Evolutionary conservation across 2,888 invertebrate genomes (phyloP).

Genomic region (Alentia gelatinosa): DNA sequence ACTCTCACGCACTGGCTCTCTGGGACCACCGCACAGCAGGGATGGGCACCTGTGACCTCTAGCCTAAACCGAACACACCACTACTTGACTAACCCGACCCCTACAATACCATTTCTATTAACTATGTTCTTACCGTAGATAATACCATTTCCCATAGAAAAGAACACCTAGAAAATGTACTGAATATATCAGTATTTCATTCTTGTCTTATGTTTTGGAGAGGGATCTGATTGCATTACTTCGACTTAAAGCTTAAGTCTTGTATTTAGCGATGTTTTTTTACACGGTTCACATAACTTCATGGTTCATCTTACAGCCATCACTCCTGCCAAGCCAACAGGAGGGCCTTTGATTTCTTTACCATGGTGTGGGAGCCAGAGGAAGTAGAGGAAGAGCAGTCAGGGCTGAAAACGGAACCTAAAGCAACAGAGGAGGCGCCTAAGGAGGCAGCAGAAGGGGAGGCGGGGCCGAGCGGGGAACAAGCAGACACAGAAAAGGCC

Average conservation of each 20-base stretch:
- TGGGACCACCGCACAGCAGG: too few species aligned
- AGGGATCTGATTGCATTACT: neutral
- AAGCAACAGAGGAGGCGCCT: neutral
- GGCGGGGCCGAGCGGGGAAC: conserved; percentile 1
- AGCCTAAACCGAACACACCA: too few species aligned
- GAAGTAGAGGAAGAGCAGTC: conserved; percentile 65
- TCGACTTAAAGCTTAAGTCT: neutral
- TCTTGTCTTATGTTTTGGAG: neutral
- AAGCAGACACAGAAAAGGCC: neutral
- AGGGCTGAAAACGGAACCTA: neutral
- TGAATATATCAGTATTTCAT: too few species aligned
- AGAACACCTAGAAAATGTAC: too few species aligned
- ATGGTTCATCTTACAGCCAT: conserved; percentile 6
- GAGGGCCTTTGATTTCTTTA: conserved; percentile 82
- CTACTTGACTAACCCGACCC: too few species aligned
- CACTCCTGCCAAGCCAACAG: conserved; percentile 73
- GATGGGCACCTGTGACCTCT: too few species aligned
- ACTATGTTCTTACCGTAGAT: too few species aligned
- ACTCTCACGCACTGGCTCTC: too few species aligned
- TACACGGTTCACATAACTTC: neutral
- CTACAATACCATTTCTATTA: too few species aligned
- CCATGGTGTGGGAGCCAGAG: conserved; percentile 79
- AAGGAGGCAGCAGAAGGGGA: conserved; percentile 12
- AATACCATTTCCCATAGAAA: too few species aligned
- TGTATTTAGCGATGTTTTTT: neutral